phyloP scores from a whole-genome alignment of 2,113 vertebrate species.

The Oreochromis tanganicae region DNA sequence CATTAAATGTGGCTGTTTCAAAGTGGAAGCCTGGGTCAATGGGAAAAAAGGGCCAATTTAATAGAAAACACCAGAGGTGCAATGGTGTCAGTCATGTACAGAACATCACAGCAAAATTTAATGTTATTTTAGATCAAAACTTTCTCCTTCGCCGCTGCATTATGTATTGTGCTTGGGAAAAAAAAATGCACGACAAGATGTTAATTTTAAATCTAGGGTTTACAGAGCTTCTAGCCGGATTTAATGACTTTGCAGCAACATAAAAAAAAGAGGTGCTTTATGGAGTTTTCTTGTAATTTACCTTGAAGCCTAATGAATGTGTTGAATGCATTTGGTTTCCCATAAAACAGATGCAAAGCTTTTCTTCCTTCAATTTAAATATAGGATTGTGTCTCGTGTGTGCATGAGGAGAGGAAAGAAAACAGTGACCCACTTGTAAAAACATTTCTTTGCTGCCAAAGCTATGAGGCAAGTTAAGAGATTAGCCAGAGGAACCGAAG shows the following conservation, averaged over 20 bases:
- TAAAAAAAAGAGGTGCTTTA: not conserved
- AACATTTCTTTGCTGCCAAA: not conserved
- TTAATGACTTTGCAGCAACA: not conserved
- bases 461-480: not conserved
- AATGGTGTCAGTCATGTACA: not conserved
- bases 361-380: not conserved
- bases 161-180: not conserved
- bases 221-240: not conserved
- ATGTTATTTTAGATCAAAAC: not conserved
- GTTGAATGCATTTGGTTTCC: not conserved
- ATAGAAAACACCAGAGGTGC: not conserved
- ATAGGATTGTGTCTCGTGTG: not conserved
- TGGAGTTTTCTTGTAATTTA: not conserved
- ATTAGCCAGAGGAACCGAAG: not conserved
- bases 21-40: not conserved
- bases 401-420: not conserved
- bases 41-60: not conserved
- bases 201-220: not conserved
- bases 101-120: not conserved
- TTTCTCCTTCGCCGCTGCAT: not conserved
- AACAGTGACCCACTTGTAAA: not conserved
- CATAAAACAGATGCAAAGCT: not conserved
- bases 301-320: not conserved
- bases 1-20: not conserved
- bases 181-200: not conserved